These are phyloP conservation scores for Monarcha castaneiventris DNA, from an alignment of 2,113 vertebrate species.

Conservation along the genomic window DNA sequence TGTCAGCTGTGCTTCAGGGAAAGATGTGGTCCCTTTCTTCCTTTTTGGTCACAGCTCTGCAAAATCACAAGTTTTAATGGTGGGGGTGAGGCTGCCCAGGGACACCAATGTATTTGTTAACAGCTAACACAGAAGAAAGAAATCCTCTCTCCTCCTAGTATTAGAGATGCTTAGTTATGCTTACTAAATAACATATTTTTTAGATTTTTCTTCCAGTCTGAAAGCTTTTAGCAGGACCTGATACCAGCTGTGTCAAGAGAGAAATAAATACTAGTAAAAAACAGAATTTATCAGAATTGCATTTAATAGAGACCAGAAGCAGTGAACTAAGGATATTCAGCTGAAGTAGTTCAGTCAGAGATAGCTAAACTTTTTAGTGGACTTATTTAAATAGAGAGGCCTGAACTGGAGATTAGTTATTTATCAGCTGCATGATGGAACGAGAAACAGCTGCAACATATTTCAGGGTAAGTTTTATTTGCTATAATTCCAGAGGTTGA, in stretches of 20 bases:
- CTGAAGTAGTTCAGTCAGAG: slow-evolving; percentile 53
- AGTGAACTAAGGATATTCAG: slow-evolving; percentile 24
- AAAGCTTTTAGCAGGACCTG: neutral
- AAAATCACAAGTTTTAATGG: neutral
- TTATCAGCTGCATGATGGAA: slow-evolving; percentile 57
- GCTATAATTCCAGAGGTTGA: neutral
- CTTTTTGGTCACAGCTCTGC: neutral
- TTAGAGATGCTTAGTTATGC: neutral
- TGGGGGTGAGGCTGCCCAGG: rapidly evolving
- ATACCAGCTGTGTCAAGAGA: neutral
- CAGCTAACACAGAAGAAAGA: neutral
- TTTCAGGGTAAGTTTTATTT: slow-evolving; percentile 30
- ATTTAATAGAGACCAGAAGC: slow-evolving; percentile 46
- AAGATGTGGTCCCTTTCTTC: neutral
- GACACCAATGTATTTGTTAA: neutral
- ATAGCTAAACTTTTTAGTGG: slow-evolving; percentile 49
- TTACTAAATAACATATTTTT: neutral
- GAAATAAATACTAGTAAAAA: slow-evolving; percentile 24
- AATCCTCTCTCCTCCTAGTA: neutral
- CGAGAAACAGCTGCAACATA: slow-evolving; percentile 41
- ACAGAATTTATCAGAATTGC: slow-evolving; percentile 27
- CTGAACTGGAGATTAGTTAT: slow-evolving; percentile 52
- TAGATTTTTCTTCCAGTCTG: neutral
- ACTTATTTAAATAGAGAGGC: slow-evolving; percentile 53
- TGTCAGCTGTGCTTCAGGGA: neutral